phyloP scores from a whole-genome alignment of 2,113 vertebrate species.

The Myocastor coypus region DNA sequence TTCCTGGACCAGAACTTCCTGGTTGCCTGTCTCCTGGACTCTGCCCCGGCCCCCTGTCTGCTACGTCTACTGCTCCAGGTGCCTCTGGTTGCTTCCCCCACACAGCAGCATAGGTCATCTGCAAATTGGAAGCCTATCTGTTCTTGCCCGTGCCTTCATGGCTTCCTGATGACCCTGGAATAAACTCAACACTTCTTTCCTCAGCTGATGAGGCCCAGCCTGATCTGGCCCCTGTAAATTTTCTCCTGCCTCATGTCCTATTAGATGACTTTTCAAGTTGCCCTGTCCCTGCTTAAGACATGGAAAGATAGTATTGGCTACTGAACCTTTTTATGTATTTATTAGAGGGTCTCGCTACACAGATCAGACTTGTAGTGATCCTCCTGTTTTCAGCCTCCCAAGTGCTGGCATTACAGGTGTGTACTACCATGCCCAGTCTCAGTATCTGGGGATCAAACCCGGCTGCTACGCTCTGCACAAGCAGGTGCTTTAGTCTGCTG shows the following conservation, averaged over 20 bases:
- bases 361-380: too few relatives aligned
- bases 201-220: not conserved
- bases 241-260: not conserved
- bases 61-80: not conserved
- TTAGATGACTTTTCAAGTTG: not conserved
- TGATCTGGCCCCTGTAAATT: not conserved
- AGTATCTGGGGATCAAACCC: too few relatives aligned
- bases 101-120: not conserved
- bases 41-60: not conserved
- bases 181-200: not conserved
- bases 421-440: too few relatives aligned
- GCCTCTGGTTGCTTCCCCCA: not conserved
- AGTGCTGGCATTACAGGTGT: too few relatives aligned
- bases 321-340: not conserved
- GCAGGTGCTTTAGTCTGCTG: too few relatives aligned
- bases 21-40: not conserved
- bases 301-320: not conserved
- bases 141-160: not conserved
- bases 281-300: not conserved
- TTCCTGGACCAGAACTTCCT: not conserved
- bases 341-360: too few relatives aligned
- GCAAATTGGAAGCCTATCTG: not conserved
- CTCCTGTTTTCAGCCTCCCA: too few relatives aligned
- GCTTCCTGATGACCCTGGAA: not conserved
- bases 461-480: too few relatives aligned